Evolutionary conservation across 1,140 invertebrate genomes (phyloP).

Genomic region (Eupristina koningsbergeri): DNA sequence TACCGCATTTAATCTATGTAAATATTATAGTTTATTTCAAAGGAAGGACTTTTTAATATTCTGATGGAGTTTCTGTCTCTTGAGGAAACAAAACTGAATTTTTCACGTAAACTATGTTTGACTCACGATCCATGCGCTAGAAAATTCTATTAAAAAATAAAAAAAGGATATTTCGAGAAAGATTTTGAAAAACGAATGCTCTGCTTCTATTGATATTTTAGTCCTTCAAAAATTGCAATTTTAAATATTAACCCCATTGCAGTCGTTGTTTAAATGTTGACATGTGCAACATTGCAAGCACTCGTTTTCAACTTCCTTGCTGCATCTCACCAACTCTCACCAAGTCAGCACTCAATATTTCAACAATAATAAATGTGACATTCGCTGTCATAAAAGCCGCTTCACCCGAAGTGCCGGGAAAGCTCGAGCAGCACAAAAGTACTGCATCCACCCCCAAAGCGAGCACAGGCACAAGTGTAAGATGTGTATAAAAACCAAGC

Average conservation of each 20-base stretch:
- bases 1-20: background rate
- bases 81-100: background rate
- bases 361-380: no score
- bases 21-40: background rate
- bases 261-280: no score
- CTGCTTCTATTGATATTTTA: background rate
- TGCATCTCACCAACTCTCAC: no score
- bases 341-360: no score
- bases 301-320: no score
- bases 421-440: no score
- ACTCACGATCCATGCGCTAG: background rate
- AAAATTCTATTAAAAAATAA: background rate
- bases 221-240: background rate
- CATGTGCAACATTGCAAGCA: no score
- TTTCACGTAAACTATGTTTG: background rate
- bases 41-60: background rate
- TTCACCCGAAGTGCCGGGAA: no score
- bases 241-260: no score
- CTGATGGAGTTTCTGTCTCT: background rate
- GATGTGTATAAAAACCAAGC: background rate
- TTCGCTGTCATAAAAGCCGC: no score
- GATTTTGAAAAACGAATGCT: no score
- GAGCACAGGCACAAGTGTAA: background rate
- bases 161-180: no score
- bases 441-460: background rate